Evolutionary conservation across 2,113 vertebrate genomes (phyloP), one percentile per base, ranked within the genome.

Genomic region (Tonatia bakeri): DNA sequence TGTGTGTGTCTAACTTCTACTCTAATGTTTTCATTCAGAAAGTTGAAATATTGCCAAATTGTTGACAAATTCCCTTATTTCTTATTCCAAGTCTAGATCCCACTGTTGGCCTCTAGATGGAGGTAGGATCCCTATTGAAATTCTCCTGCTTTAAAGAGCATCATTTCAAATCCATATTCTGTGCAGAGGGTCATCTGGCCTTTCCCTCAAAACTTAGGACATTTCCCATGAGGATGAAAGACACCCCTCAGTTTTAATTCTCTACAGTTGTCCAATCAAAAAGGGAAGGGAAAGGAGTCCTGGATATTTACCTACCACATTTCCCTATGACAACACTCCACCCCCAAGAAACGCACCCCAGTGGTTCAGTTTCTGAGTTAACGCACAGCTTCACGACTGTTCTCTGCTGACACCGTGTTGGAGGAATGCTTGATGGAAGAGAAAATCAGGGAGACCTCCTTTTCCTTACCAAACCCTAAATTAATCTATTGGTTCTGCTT

Each of bases 101-200:
- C 75, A 79, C n/a, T 31, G 2, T 52, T 67, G 61, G 40, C 94
- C 96, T 94, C 69, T 64, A 94, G 85, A 45, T 76, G 94, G 89
- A 45, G 54, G 65, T 31, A 40, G 38, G 61, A 9, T 20, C 26
- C 67, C 54, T 11, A 20, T 79, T 80, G 61, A 75, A 31, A 64
- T 43, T 73, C 12, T 33, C 47, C 43, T 20, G 52, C 40, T 56
- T 61, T 47, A 24, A 52, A 77, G 38, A 36, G 7, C 33, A 31
- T 12, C 7, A 12, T 26, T 86, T 83, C 33, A 84, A 88, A 76
- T 61, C 70, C 33, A 33, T 17, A 26, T 67, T 38, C 38, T 85
- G 79, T 26, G 52, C 43, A 56, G 20, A 33, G 45, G 33, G 13
- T 79, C 65, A 79, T 79, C 31, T n/a, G 50, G 36, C 20, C 38